These are phyloP conservation scores for Pristionchus exspectatus DNA, from an alignment of 2,888 invertebrate genomes.

Conservation along the genomic window DNA sequence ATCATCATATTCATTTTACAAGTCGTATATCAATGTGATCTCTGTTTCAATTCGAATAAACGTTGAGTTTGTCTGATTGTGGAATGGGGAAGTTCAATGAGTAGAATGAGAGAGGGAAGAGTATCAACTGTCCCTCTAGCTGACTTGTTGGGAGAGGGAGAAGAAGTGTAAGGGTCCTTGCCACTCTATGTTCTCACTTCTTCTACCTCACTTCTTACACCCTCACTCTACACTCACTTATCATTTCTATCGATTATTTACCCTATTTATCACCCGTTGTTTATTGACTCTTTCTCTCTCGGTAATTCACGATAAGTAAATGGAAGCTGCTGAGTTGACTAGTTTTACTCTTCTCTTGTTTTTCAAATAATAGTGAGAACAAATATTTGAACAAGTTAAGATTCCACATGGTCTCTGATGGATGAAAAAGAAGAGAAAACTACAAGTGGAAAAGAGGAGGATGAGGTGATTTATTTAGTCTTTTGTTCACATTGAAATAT, in stretches of 20 bases:
- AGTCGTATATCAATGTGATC: constrained; percentile 1
- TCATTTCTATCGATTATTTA: background rate
- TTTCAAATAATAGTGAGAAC: background rate
- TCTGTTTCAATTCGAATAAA: constrained; percentile 25
- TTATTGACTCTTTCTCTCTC: background rate
- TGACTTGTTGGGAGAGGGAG: background rate
- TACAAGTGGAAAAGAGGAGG: background rate
- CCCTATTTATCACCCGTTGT: background rate
- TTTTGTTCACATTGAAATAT: background rate
- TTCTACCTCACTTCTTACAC: constrained; percentile 33
- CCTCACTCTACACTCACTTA: background rate
- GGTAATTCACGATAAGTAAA: background rate
- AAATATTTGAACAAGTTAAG: constrained; percentile 32
- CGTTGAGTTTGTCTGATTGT: background rate
- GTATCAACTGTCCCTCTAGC: constrained; percentile 35
- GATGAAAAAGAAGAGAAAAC: constrained; percentile 2
- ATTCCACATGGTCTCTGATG: constrained; percentile 33
- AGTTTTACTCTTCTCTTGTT: constrained; percentile 2
- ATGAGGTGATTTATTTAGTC: background rate
- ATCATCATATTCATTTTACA: background rate
- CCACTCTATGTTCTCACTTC: constrained; percentile 43
- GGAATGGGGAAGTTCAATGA: background rate
- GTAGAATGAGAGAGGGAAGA: constrained; percentile 1
- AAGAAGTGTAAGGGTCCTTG: constrained; percentile 37
- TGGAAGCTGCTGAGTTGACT: background rate